Percentiles rank a stretch among this genome's conserved stretches.
Conservation (phyloP, 2,113 vertebrate genomes). For the Ptyas mucosa region DNA sequence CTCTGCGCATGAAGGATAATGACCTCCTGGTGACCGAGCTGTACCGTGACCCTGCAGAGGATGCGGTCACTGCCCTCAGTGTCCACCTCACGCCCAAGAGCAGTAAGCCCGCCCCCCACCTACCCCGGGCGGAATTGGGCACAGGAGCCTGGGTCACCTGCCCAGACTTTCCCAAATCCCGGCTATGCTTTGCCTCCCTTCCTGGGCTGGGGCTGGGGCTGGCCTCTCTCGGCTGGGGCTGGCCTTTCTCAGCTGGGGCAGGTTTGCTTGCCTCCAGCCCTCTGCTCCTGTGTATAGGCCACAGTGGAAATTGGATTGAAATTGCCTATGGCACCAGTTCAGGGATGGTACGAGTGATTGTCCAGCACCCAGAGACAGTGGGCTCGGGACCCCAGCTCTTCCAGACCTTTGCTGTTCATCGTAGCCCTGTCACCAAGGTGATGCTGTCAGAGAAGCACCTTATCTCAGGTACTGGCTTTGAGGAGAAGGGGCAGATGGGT, state of each 20-base stretch:
- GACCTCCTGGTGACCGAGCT: constrained; percentile 90
- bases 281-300: constrained; percentile 64
- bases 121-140: no score
- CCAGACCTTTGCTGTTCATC: constrained; percentile 91
- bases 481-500: background rate
- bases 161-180: background rate
- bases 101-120: constrained; percentile 63
- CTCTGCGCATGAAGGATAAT: constrained; percentile 91
- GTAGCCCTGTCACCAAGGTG: constrained; percentile 89
- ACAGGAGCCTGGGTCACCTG: background rate
- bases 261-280: fast-evolving
- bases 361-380: constrained; percentile 91
- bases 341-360: constrained; percentile 84
- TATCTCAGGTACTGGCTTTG: constrained; percentile 72
- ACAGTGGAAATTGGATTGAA: constrained; percentile 94
- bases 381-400: constrained; percentile 89
- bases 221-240: background rate
- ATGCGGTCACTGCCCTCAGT: constrained; percentile 87
- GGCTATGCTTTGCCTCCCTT: background rate
- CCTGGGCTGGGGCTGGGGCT: background rate
- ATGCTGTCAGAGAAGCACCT: constrained; percentile 92
- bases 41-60: constrained; percentile 85
- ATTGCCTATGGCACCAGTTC: constrained; percentile 91
- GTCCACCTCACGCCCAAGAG: constrained; percentile 93
- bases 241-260: no score